Evolutionary conservation across 1,140 invertebrate species (phyloP).

Genomic region (Lordiphosa stackelbergi): DNA sequence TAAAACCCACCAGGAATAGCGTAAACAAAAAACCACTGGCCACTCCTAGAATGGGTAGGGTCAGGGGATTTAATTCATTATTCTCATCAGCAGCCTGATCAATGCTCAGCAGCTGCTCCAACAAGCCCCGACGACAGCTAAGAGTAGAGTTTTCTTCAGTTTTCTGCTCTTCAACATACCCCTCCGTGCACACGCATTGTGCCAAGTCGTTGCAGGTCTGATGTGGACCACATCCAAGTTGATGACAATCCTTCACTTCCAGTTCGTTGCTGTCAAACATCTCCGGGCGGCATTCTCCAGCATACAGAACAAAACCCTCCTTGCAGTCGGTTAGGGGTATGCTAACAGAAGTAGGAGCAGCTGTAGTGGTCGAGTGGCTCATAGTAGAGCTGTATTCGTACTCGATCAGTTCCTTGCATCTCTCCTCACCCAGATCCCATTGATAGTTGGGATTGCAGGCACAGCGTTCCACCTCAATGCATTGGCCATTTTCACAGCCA

Average conservation of each 20-base stretch:
- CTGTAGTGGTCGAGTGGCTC: not conserved
- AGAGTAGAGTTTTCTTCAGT: conserved; percentile 1
- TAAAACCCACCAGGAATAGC: conserved; percentile 39
- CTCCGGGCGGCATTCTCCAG: conserved; percentile 47
- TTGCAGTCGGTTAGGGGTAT: conserved; percentile 19
- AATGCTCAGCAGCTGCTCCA: conserved; percentile 40
- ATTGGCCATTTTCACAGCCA: conserved; percentile 47
- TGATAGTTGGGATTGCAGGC: conserved; percentile 36
- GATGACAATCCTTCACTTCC: conserved; percentile 19
- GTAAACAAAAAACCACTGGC: conserved; percentile 40
- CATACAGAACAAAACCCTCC: conserved; percentile 43
- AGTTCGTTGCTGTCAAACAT: conserved; percentile 55
- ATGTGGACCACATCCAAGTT: conserved; percentile 40
- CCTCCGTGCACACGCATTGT: conserved; percentile 31
- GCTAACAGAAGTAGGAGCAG: conserved; percentile 3
- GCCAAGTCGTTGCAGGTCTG: conserved; percentile 37
- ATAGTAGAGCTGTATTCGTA: not conserved
- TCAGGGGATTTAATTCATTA: conserved; percentile 44
- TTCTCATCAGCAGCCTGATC: conserved; percentile 51
- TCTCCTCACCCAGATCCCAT: conserved; percentile 29
- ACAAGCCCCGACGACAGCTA: conserved; percentile 34
- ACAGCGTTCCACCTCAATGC: conserved; percentile 48
- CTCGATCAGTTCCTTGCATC: conserved; percentile 17
- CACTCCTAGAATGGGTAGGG: conserved; percentile 54
- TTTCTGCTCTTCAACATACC: conserved; percentile 37